These are phyloP conservation scores for Caenorhabditis sp. DNA, from an alignment of 2,888 invertebrate species.

Conservation along the genomic window DNA sequence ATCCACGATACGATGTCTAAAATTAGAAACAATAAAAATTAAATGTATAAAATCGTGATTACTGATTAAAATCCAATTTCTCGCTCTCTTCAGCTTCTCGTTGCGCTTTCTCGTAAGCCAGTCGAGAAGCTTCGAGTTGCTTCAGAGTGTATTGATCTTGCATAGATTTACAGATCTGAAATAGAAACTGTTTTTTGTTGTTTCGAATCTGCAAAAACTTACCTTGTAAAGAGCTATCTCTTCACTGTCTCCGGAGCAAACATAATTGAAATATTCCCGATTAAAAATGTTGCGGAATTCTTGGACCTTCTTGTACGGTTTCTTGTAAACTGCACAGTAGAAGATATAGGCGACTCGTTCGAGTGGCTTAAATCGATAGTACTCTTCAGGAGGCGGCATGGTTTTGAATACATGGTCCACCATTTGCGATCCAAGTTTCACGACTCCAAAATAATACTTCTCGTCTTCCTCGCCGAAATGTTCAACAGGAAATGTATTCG, in stretches of 20 bases:
- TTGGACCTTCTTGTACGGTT: conserved; percentile 57
- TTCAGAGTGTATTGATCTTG: conserved; percentile 58
- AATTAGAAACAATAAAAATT: background rate
- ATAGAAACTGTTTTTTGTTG: too few species aligned
- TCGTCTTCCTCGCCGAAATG: conserved; percentile 56
- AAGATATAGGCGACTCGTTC: conserved; percentile 69
- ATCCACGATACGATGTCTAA: conserved; percentile 35
- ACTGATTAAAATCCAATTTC: conserved; percentile 61
- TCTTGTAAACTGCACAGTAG: conserved; percentile 68
- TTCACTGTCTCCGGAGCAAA: conserved; percentile 61
- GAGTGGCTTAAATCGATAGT: conserved; percentile 54
- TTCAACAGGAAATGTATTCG: conserved; percentile 14
- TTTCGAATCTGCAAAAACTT: too few species aligned
- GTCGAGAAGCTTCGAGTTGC: conserved; percentile 53
- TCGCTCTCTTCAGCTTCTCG: conserved; percentile 54
- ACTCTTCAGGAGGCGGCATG: conserved; percentile 64
- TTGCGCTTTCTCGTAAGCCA: conserved; percentile 59
- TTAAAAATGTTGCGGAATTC: conserved; percentile 70
- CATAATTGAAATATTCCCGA: conserved; percentile 68
- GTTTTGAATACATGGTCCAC: conserved; percentile 55
- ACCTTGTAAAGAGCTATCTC: conserved; percentile 68
- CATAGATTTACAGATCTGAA: conserved; percentile 66
- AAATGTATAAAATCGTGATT: background rate
- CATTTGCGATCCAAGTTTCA: conserved; percentile 52
- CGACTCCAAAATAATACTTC: conserved; percentile 67